phyloP scores from a whole-genome alignment of 2,113 vertebrate genomes.

The Bufo gargarizans region DNA sequence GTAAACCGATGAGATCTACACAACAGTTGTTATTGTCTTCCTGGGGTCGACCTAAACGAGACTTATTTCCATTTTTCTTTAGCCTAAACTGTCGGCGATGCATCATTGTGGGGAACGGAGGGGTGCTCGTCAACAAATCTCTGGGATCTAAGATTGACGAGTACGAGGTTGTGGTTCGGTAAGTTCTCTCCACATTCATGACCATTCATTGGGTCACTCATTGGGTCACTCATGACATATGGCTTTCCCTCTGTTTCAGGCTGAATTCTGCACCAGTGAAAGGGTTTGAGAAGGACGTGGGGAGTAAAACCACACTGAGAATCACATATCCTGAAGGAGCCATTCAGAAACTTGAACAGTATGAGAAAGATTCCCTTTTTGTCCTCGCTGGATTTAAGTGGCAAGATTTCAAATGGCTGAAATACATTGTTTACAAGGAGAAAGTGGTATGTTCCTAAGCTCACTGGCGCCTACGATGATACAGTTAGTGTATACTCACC shows the following conservation, averaged over 20 bases:
- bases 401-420: slow-evolving; percentile 95
- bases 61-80: neutral
- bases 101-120: slow-evolving; percentile 94
- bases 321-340: slow-evolving; percentile 98
- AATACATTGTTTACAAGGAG: slow-evolving; percentile 94
- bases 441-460: slow-evolving; percentile 83
- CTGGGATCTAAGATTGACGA: slow-evolving; percentile 91
- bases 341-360: slow-evolving; percentile 89
- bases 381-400: slow-evolving; percentile 96
- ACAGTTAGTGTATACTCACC: too few species aligned
- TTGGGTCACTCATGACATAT: too few species aligned
- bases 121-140: slow-evolving; percentile 95
- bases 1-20: too few species aligned
- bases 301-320: slow-evolving; percentile 93
- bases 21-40: too few species aligned
- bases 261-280: slow-evolving; percentile 91
- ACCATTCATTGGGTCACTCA: neutral
- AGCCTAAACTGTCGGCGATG: slow-evolving; percentile 92
- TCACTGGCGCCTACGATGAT: neutral
- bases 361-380: slow-evolving; percentile 93
- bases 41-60: too few species aligned
- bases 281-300: slow-evolving; percentile 90
- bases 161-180: slow-evolving; percentile 95
- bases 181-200: slow-evolving; percentile 62
- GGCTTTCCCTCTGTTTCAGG: slow-evolving; percentile 69